Evolutionary conservation across 2,797 vertebrate species (phyloP).

Genomic region (Pelochelys cantorii): DNA sequence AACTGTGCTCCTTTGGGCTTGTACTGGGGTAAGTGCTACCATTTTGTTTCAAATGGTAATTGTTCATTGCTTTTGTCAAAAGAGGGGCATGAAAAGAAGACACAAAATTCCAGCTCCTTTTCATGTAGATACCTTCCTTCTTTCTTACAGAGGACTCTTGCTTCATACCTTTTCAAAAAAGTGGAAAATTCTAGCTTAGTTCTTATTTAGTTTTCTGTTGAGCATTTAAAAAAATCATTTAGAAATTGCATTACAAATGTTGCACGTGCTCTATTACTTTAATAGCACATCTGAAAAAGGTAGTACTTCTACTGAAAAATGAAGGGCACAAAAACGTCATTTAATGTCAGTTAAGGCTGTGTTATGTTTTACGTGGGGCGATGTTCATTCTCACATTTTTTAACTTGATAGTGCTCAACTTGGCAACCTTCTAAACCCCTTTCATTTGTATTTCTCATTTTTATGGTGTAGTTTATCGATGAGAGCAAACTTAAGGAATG

Average conservation of each 20-base stretch:
- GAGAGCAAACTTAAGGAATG: not conserved
- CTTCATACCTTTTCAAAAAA: no score
- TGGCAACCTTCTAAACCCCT: not conserved
- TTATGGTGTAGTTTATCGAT: not conserved
- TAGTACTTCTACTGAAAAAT: not conserved
- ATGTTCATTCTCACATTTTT: not conserved
- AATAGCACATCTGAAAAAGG: not conserved
- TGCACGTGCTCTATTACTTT: not conserved
- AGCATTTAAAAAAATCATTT: no score
- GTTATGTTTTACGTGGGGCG: not conserved
- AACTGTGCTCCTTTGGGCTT: no score
- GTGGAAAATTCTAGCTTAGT: no score
- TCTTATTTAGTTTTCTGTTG: no score
- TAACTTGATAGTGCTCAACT: not conserved
- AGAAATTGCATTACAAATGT: not conserved
- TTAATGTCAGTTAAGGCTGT: not conserved
- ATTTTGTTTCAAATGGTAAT: no score
- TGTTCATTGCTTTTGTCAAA: no score
- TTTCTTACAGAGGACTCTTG: no score
- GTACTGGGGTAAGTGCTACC: no score
- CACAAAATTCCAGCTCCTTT: no score
- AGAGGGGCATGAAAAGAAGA: no score
- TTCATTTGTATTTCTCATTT: not conserved
- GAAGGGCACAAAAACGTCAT: not conserved
- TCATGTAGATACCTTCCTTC: no score